These are phyloP conservation scores for Numenius phaeopus DNA, from an alignment of 2,797 vertebrate species.

Conservation along the genomic window DNA sequence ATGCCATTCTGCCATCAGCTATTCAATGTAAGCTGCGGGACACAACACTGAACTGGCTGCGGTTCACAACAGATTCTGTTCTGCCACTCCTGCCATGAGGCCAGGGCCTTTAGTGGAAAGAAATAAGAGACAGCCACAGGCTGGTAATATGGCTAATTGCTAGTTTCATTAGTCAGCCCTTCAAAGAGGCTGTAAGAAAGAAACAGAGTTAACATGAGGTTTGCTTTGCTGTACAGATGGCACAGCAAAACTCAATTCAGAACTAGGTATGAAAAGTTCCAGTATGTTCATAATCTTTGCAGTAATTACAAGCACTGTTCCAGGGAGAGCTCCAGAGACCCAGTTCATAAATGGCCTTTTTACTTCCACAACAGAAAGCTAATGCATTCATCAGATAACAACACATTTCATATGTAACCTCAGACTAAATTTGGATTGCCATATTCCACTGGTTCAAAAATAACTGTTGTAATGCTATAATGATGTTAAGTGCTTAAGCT, in stretches of 20 bases:
- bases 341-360: background rate
- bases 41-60: background rate
- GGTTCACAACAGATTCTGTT: background rate
- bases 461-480: background rate
- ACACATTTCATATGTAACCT: background rate
- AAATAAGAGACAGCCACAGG: background rate
- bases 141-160: background rate
- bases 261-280: background rate
- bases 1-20: background rate
- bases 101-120: background rate
- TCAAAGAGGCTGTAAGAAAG: background rate
- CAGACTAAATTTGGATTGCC: background rate
- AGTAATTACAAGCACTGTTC: background rate
- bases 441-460: background rate
- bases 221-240: background rate
- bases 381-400: fast-evolving
- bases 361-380: background rate
- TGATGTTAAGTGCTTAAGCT: background rate
- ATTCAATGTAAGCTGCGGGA: fast-evolving
- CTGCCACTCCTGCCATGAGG: too few species aligned
- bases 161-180: background rate
- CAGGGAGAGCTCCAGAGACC: background rate
- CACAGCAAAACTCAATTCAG: background rate
- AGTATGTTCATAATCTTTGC: background rate
- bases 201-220: background rate